Evolutionary conservation across 2,113 vertebrate genomes (phyloP).

Genomic region (Hystrix brachyura): DNA sequence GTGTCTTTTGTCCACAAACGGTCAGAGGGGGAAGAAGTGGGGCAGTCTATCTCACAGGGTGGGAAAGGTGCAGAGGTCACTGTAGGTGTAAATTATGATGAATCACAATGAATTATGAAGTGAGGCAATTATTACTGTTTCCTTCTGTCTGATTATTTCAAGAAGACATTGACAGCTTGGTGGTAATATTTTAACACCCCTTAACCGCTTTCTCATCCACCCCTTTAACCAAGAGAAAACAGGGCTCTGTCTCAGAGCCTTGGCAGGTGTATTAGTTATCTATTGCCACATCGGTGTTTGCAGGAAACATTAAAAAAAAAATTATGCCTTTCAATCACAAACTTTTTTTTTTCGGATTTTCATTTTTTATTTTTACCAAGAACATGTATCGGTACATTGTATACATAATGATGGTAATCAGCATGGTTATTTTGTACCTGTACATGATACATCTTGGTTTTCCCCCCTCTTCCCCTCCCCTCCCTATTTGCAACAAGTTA

Average conservation of each 20-base stretch:
- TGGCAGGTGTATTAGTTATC: background rate
- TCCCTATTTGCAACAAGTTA: no score
- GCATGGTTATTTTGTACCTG: no score
- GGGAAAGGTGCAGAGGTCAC: background rate
- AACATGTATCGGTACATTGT: no score
- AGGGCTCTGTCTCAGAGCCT: background rate
- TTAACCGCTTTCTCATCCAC: background rate
- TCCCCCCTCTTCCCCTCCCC: no score
- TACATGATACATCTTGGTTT: no score
- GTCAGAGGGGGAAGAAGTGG: background rate
- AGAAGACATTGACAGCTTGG: background rate
- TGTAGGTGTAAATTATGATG: background rate
- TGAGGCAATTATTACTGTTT: background rate
- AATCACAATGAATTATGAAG: background rate
- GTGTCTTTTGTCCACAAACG: background rate
- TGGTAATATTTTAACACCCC: background rate
- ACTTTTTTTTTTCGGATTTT: background rate
- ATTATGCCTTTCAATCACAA: background rate
- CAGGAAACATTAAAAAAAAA: background rate
- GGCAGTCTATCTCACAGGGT: background rate
- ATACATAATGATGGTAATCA: no score
- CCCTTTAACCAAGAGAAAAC: slow-evolving; percentile 1
- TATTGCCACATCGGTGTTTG: background rate
- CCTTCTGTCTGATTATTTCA: slow-evolving; percentile 26
- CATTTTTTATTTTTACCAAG: no score